Evolutionary conservation across 2,888 invertebrate species (phyloP).

Genomic region (Frankliniella fusca): DNA sequence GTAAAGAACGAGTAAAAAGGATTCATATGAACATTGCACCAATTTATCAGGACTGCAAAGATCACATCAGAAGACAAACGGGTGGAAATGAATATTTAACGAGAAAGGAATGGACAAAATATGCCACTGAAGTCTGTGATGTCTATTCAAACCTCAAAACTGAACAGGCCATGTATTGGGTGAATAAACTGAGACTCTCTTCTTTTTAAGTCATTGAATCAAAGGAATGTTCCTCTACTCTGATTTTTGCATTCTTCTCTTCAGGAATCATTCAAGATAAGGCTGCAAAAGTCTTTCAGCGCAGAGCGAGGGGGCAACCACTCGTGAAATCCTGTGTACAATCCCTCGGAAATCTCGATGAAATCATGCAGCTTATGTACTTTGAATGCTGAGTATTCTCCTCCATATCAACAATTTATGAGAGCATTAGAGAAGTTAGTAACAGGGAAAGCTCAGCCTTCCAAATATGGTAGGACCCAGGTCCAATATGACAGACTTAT

Average conservation of each 20-base stretch:
- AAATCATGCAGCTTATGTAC: neutral
- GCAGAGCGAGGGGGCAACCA: too few relatives aligned
- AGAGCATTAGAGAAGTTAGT: neutral
- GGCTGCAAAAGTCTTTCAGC: neutral
- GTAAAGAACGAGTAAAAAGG: too few relatives aligned
- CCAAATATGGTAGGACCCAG: neutral
- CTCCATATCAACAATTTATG: slow-evolving; percentile 3
- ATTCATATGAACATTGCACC: neutral
- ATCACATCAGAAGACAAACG: neutral
- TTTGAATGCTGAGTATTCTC: neutral
- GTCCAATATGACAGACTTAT: neutral
- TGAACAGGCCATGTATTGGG: neutral
- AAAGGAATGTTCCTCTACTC: neutral
- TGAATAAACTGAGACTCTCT: neutral
- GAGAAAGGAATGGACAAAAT: neutral
- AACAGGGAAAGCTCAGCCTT: neutral
- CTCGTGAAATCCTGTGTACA: neutral
- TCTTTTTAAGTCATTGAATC: neutral
- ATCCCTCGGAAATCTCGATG: neutral
- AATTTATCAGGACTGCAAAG: neutral
- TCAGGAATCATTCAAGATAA: neutral
- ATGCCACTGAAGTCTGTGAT: neutral
- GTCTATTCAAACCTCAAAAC: neutral
- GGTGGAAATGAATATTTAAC: neutral
- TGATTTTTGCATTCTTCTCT: neutral